Evolutionary conservation across 2,888 invertebrate species (phyloP).

Genomic region (Sericinus montela): DNA sequence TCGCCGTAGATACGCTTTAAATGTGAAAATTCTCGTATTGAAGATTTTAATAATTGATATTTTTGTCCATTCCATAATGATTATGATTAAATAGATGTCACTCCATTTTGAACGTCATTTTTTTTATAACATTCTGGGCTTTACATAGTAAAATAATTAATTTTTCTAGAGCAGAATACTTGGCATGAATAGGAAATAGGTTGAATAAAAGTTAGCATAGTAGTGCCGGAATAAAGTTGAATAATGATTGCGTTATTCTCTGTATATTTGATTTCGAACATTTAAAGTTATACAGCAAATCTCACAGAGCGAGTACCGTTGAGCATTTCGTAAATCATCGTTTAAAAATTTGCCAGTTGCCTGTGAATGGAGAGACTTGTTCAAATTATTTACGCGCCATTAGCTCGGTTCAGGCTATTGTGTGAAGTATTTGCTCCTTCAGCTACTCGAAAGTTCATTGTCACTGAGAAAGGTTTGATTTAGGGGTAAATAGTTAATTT

Average conservation of each 20-base stretch:
- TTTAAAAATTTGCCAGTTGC: conserved; percentile 58
- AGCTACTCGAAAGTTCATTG: conserved; percentile 46
- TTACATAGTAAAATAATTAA: no score
- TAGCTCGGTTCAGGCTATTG: conserved; percentile 58
- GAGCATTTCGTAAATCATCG: conserved; percentile 31
- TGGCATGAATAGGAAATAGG: not conserved
- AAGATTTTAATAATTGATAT: no score
- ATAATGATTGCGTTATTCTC: conserved; percentile 26
- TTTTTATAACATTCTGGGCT: no score
- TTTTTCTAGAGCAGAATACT: not conserved
- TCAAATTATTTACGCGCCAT: conserved; percentile 64
- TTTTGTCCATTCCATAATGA: no score
- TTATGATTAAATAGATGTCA: no score
- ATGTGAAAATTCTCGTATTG: no score
- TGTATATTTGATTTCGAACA: conserved; percentile 3
- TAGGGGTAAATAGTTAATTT: not conserved
- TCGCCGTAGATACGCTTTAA: not conserved
- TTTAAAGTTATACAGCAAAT: conserved; percentile 4
- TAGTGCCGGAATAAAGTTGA: conserved; percentile 23
- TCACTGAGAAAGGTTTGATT: conserved; percentile 42
- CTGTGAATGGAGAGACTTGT: conserved; percentile 56
- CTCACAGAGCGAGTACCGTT: not conserved
- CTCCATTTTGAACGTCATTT: no score
- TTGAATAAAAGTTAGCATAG: conserved; percentile 7
- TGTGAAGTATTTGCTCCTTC: conserved; percentile 31